phyloP scores from a whole-genome alignment of 2,113 vertebrate genomes.

The Empidonax traillii region DNA sequence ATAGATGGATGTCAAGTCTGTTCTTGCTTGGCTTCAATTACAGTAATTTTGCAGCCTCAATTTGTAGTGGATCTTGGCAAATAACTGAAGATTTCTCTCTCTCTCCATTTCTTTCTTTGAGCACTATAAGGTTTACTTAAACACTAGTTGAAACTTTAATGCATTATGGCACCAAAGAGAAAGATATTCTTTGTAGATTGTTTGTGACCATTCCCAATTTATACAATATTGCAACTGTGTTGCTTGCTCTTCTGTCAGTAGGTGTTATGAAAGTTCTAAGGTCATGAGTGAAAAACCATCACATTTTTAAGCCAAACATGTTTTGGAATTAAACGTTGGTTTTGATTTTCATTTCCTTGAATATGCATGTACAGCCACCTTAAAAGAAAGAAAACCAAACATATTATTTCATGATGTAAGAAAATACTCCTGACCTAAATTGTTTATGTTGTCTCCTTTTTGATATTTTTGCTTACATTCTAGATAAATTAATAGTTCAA shows the following conservation, averaged over 20 bases:
- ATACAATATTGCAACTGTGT: background rate
- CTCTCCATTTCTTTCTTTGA: background rate
- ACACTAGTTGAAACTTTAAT: background rate
- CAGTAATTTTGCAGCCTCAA: background rate
- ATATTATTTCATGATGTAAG: background rate
- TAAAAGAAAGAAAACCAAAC: background rate
- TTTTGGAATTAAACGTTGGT: background rate
- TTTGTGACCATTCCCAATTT: background rate
- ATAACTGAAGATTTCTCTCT: background rate
- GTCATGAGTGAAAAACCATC: rapidly evolving
- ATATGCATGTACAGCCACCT: background rate
- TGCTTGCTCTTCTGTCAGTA: rapidly evolving
- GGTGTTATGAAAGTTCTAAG: background rate
- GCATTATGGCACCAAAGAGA: background rate
- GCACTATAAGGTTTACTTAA: background rate
- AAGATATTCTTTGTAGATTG: background rate
- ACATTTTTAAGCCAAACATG: background rate
- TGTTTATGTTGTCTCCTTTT: background rate
- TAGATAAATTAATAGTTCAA: background rate
- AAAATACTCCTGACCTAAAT: background rate
- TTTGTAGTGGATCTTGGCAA: background rate
- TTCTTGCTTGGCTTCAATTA: background rate
- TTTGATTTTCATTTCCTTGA: background rate
- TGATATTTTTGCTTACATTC: background rate
- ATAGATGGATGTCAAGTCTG: background rate